These are phyloP conservation scores for Acanthosepion pharaonis DNA, from an alignment of 2,888 invertebrate species.

Conservation along the genomic window DNA sequence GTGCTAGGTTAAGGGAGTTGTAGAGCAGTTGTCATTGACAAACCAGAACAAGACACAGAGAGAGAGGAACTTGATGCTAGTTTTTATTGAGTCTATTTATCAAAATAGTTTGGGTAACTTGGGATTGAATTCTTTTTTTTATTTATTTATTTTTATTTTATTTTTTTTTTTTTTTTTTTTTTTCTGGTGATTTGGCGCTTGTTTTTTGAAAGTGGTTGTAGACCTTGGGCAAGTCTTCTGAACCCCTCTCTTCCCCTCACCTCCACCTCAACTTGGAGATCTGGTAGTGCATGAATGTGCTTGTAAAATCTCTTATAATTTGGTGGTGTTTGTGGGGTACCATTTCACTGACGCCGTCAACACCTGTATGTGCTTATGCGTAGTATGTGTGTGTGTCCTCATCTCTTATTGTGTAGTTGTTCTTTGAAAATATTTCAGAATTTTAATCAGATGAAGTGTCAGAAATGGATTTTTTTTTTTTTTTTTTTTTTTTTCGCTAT, in stretches of 20 bases:
- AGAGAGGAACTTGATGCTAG: not conserved
- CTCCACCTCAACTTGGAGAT: not conserved
- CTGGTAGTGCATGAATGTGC: not conserved
- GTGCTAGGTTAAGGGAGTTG: slow-evolving; percentile 60
- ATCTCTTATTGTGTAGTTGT: not conserved
- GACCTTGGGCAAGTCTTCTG: slow-evolving; percentile 14
- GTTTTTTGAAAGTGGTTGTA: slow-evolving; percentile 18
- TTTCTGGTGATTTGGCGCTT: not conserved
- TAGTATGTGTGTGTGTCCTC: not conserved
- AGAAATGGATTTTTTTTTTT: not conserved
- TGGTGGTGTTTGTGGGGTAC: not conserved
- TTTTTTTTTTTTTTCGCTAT: not conserved
- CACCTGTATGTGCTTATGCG: not conserved
- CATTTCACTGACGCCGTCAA: not conserved
- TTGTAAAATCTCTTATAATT: not conserved
- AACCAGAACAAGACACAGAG: not conserved
- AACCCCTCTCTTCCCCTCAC: not conserved
- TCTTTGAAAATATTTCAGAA: not conserved
- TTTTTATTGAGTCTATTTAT: not conserved
- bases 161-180: too few species aligned
- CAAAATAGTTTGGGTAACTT: not conserved
- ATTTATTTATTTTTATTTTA: not conserved
- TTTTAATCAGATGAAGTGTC: not conserved
- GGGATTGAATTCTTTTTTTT: not conserved
- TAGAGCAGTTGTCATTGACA: slow-evolving; percentile 7